phyloP scores from a whole-genome alignment of 2,113 vertebrate genomes.

The Gallinago undulata region DNA sequence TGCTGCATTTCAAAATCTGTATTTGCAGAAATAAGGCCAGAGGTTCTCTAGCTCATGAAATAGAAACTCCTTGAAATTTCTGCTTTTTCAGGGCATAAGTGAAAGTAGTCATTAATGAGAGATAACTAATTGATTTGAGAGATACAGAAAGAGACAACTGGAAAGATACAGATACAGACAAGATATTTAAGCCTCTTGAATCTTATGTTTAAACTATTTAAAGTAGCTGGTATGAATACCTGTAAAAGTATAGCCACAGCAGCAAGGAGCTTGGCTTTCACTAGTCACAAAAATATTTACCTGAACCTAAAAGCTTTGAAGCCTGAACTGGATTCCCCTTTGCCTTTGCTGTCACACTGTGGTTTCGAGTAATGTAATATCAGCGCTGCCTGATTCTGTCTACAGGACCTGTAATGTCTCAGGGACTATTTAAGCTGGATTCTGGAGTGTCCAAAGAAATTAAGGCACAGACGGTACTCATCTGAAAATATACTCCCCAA shows the following conservation, averaged over 20 bases:
- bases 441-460: neutral
- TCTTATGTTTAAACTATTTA: neutral
- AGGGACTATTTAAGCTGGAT: neutral
- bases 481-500: neutral
- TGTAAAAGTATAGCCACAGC: neutral
- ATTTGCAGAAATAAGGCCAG: constrained; percentile 15
- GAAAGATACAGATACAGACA: neutral
- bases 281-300: neutral
- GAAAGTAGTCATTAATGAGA: neutral
- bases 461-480: neutral
- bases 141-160: neutral
- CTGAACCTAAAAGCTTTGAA: neutral
- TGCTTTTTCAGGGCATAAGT: neutral
- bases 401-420: neutral
- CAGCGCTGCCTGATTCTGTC: neutral
- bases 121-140: neutral
- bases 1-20: neutral
- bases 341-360: neutral
- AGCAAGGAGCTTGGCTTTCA: neutral
- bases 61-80: neutral
- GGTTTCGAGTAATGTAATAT: neutral
- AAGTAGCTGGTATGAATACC: neutral
- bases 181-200: neutral
- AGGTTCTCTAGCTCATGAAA: neutral
- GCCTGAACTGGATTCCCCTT: neutral